These are phyloP conservation scores for Drosophila austrosaltans DNA, from an alignment of 2,888 invertebrate genomes.

Conservation along the genomic window DNA sequence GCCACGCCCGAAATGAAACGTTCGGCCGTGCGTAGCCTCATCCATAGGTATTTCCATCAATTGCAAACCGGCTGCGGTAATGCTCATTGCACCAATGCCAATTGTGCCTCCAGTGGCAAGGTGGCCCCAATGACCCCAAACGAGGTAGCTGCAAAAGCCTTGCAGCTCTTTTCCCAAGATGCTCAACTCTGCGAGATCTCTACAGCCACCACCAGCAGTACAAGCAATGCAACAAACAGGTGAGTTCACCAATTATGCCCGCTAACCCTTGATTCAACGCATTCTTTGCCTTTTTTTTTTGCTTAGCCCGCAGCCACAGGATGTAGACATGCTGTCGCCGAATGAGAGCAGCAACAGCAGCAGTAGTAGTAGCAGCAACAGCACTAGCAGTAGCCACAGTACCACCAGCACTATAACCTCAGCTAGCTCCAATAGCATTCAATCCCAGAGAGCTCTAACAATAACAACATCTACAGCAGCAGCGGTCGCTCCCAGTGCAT, in stretches of 20 bases:
- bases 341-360: conserved; percentile 75
- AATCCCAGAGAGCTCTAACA: conserved; percentile 33
- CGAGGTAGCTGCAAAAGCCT: conserved; percentile 95
- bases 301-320: conserved; percentile 62
- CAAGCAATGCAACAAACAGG: not conserved
- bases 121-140: conserved; percentile 91
- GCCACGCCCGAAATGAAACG: conserved; percentile 87
- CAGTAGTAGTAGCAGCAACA: conserved; percentile 72
- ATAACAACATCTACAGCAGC: not conserved
- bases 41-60: conserved; percentile 96
- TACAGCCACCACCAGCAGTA: conserved; percentile 87
- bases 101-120: conserved; percentile 95
- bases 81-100: conserved; percentile 91
- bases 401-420: conserved; percentile 73
- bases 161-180: conserved; percentile 93
- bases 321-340: conserved; percentile 72
- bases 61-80: conserved; percentile 96
- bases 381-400: conserved; percentile 71
- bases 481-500: not conserved
- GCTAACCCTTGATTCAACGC: not conserved
- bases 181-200: conserved; percentile 90
- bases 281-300: not conserved
- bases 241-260: conserved; percentile 4
- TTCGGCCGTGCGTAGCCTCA: conserved; percentile 91
- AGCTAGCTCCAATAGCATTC: conserved; percentile 65